A percentile compares a stretch with the other conserved stretches of the same genome.
These are phyloP conservation scores for Montipora foliosa DNA, from an alignment of 64 coral and sea anemone genomes.

Conservation along the genomic window DNA sequence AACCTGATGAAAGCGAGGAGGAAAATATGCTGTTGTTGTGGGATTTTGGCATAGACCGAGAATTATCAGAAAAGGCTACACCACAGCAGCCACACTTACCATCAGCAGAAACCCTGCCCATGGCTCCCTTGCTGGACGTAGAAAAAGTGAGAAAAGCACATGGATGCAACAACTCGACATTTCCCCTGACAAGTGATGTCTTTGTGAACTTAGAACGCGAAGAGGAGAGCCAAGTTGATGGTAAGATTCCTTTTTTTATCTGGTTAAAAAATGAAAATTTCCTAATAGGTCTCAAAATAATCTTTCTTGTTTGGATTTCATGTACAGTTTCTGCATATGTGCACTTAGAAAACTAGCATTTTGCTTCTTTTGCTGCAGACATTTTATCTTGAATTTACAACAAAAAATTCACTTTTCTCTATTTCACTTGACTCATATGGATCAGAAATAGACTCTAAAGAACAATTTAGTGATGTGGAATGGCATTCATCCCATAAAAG, in stretches of 20 bases:
- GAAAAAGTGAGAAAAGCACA: background rate
- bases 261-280: background rate
- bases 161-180: background rate
- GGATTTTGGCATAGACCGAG: constrained; percentile 23
- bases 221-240: background rate
- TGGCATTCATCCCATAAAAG: constrained; percentile 2
- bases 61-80: background rate
- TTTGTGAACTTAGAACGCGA: background rate
- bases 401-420: background rate
- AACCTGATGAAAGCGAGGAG: background rate
- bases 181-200: background rate
- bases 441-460: background rate
- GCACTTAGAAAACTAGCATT: background rate
- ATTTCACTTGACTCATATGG: background rate
- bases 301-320: background rate
- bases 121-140: constrained; percentile 10
- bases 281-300: background rate
- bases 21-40: constrained; percentile 5
- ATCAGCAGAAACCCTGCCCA: background rate
- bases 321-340: background rate
- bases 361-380: no score
- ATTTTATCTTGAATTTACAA: background rate
- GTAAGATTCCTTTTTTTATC: background rate
- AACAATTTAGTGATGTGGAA: background rate
- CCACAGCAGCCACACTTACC: background rate